Conservation (phyloP, 30 jellyfish, hydroid and myxozoan species). For the Aurelia coerulea region DNA sequence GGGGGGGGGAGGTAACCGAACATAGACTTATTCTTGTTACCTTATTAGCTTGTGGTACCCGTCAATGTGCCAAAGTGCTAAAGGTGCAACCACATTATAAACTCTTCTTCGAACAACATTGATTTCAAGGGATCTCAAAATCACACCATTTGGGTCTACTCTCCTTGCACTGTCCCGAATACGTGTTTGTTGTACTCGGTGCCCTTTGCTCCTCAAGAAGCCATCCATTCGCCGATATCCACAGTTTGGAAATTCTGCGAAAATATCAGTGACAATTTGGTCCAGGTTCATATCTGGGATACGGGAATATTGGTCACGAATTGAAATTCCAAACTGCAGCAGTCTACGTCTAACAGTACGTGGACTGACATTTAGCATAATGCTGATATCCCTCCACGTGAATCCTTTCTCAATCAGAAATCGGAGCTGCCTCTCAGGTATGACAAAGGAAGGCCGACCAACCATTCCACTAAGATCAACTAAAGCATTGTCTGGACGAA, state of each 20-base stretch:
- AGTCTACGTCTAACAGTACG: conserved; percentile 1
- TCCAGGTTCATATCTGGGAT: background rate
- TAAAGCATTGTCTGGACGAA: background rate
- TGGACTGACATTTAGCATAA: conserved; percentile 21
- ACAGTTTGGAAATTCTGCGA: conserved; percentile 14
- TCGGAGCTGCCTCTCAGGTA: background rate
- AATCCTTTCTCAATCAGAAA: background rate
- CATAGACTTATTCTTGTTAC: background rate
- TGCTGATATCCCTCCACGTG: background rate
- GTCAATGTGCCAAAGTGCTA: conserved; percentile 18
- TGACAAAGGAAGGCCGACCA: background rate
- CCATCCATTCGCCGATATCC: conserved; percentile 41
- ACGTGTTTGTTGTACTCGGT: background rate
- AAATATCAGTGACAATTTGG: background rate
- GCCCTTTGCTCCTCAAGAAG: conserved; percentile 6
- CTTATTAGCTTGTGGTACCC: conserved; percentile 25
- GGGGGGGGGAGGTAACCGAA: too few species aligned
- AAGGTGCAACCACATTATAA: conserved; percentile 10
- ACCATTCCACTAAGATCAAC: background rate
- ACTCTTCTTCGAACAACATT: background rate
- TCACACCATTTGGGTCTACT: conserved; percentile 40
- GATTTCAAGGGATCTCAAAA: conserved; percentile 20
- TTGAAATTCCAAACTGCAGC: background rate
- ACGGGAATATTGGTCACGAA: background rate
- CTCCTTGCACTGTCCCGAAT: conserved; percentile 25